A percentile compares a stretch with the other conserved stretches of the same genome.
Conservation (phyloP, 2,888 invertebrate genomes). For the Xylota segnis region DNA sequence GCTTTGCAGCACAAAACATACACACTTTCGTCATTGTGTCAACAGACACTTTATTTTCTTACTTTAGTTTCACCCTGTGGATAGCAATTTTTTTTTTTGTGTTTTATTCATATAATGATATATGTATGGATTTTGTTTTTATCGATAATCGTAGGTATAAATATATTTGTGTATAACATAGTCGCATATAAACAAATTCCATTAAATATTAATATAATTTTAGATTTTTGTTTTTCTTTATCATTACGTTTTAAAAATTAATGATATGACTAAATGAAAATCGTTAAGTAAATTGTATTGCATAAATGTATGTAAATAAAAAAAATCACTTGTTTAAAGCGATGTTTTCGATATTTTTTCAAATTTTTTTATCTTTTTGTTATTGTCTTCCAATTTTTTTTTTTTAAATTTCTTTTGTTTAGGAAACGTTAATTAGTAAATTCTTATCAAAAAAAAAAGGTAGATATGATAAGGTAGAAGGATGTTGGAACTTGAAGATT, state of each 20-base stretch:
- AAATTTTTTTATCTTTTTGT: conserved; percentile 47
- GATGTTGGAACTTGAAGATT: too few relatives aligned
- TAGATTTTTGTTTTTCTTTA: background rate
- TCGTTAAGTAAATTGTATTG: conserved; percentile 39
- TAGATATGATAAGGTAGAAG: too few relatives aligned
- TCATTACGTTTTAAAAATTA: conserved; percentile 6
- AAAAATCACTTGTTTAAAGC: conserved; percentile 68
- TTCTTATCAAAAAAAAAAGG: background rate
- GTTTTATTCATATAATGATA: conserved; percentile 12
- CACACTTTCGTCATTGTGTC: background rate
- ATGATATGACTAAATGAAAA: conserved; percentile 67
- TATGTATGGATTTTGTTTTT: too few relatives aligned
- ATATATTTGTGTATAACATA: conserved; percentile 28
- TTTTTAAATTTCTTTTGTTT: conserved; percentile 27
- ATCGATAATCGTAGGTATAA: conserved; percentile 15
- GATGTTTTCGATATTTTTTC: conserved; percentile 52
- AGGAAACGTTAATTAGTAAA: background rate
- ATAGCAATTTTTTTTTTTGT: background rate
- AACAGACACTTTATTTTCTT: background rate
- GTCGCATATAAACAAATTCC: conserved; percentile 27
- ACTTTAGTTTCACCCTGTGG: background rate
- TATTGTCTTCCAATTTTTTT: conserved; percentile 50
- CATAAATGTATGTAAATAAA: conserved; percentile 40
- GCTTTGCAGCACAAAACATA: background rate
- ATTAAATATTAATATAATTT: conserved; percentile 1